phyloP scores from a whole-genome alignment of 2,113 vertebrate genomes.

The Heteronetta atricapilla region DNA sequence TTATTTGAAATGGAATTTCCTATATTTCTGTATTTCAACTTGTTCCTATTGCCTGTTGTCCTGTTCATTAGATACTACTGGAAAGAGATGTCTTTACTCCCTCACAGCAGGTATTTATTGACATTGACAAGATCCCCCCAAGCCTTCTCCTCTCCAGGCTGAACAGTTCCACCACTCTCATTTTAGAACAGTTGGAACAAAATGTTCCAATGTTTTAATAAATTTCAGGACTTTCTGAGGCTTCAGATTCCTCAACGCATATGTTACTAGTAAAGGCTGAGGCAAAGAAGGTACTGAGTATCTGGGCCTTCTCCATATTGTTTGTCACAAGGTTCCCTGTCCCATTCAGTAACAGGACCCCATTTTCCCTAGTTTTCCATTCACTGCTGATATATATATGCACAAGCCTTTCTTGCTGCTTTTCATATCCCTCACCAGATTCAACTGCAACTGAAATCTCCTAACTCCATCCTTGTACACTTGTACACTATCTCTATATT shows the following conservation, averaged over 20 bases:
- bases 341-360: neutral
- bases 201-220: neutral
- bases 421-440: neutral
- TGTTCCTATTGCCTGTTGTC: neutral
- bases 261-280: neutral
- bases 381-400: neutral
- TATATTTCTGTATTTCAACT: neutral
- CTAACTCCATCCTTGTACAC: too few species aligned
- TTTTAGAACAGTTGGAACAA: too few species aligned
- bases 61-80: neutral
- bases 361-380: neutral
- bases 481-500: too few species aligned
- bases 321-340: neutral
- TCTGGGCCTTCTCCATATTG: neutral
- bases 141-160: neutral
- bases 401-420: neutral
- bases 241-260: neutral
- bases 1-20: neutral
- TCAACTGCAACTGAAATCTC: too few species aligned
- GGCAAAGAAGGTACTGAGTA: neutral
- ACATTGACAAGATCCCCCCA: rapidly evolving
- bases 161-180: neutral
- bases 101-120: neutral
- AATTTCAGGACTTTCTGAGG: neutral
- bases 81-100: rapidly evolving